Base-by-base conservation (phyloP, 2,113 vertebrate genomes). In the Anhinga rufa region DNA sequence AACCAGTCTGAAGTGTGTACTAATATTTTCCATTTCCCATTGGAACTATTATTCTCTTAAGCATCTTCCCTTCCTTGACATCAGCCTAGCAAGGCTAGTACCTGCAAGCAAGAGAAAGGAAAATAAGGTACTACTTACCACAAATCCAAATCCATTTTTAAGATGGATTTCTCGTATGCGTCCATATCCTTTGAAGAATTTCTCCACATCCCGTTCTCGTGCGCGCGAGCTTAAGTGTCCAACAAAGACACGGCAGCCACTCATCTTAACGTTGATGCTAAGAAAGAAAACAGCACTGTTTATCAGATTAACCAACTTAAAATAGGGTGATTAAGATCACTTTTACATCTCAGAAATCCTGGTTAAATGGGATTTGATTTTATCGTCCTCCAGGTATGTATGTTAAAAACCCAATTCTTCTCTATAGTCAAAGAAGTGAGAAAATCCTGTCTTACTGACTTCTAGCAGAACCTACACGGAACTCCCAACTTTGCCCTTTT, bases 131-230 rank as follows among this genome's bases (percentile, higher is more conserved):
- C n/a, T 24, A 95, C 98, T 96, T 31, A 99, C 99, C 98, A 99
- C 99, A 97, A 99, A 99, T 17, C 99, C 99, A 93, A 99, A 99
- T 19, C 99, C 99, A 79, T 99, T 99, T 94, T 99, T 99, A 12
- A 99, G 96, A 95, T 99, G 99, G 69, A 99, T 99, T 94, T 99
- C 99, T 13, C 99, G 97, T 92, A 99, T 99, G 42, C 98, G 98
- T 29, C 99, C 99, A 29, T 99, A 99, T 21, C 99, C 99, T 91
- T 99, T 99, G 96, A 99, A 99, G 95, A 99, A 99, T 80, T 99
- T 99, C 96, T 99, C 99, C 85, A 99, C 99, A 16, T 99, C 99
- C 75, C 98, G 98, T 60, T 99, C 99, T 71, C 99, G 98, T 81
- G 99, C 99, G 2, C 99, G 99, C 10, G 99, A 99, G 96, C 99